Conservation (phyloP, 1,140 invertebrate genomes). For the Sminthurides bifidus region DNA sequence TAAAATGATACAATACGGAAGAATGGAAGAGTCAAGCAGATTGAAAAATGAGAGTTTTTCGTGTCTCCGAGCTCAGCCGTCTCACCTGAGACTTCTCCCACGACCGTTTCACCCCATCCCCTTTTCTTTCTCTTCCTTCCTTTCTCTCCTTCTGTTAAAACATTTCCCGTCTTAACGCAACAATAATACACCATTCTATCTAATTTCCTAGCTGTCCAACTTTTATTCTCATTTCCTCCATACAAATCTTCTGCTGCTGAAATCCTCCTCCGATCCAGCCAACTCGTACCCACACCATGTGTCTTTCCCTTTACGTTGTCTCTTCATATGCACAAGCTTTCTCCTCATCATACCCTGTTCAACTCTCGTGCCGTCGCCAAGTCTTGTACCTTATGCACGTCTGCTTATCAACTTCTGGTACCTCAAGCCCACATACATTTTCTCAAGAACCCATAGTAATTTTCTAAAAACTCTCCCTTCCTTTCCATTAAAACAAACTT, state of each 20-base stretch:
- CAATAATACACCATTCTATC: neutral
- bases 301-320: no score
- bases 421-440: no score
- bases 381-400: no score
- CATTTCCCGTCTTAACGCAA: neutral
- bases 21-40: slow-evolving; percentile 19
- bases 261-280: neutral
- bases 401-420: no score
- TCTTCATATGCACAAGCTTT: no score
- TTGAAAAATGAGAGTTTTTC: slow-evolving; percentile 31
- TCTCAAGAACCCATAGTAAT: no score
- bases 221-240: neutral
- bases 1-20: no score
- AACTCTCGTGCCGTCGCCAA: no score
- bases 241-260: neutral
- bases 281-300: neutral
- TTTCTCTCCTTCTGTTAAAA: neutral
- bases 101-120: slow-evolving; percentile 21
- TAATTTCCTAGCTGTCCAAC: neutral
- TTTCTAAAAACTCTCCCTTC: no score
- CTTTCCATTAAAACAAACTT: no score
- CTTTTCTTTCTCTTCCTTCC: slow-evolving; percentile 11
- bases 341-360: no score
- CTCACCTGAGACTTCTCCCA: slow-evolving; percentile 31
- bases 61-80: slow-evolving; percentile 11